Conservation (phyloP, 1,140 invertebrate species). For the Drosophila subpulchrella region DNA sequence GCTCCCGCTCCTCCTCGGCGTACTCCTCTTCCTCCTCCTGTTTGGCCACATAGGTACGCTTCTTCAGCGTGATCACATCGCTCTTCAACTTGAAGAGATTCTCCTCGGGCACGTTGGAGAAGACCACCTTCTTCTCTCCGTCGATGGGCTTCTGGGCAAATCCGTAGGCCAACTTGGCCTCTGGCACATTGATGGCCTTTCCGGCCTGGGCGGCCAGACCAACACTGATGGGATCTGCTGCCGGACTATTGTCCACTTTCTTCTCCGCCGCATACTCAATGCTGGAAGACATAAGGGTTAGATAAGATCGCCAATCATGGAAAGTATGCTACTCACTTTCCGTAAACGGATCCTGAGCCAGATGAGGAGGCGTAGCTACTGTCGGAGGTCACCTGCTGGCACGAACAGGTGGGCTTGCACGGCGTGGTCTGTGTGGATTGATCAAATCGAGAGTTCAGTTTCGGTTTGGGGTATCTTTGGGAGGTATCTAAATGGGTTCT, state of each 20-base stretch:
- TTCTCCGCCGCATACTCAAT: constrained; percentile 55
- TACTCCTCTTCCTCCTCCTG: constrained; percentile 70
- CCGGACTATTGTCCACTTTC: constrained; percentile 49
- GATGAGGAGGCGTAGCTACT: constrained; percentile 55
- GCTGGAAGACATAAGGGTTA: constrained; percentile 9
- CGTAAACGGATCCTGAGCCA: constrained; percentile 44
- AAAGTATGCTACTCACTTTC: constrained; percentile 40
- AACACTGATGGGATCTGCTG: constrained; percentile 85
- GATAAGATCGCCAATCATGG: background rate
- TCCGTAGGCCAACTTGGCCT: constrained; percentile 84
- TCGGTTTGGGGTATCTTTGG: constrained; percentile 29
- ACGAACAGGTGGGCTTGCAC: constrained; percentile 69
- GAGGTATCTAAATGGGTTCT: constrained; percentile 52
- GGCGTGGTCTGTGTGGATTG: constrained; percentile 66
- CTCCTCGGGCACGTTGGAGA: constrained; percentile 84
- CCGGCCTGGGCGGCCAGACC: constrained; percentile 80
- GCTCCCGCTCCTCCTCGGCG: constrained; percentile 54
- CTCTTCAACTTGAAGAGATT: constrained; percentile 84
- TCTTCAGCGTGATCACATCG: constrained; percentile 84
- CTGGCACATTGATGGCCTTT: constrained; percentile 76
- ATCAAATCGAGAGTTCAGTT: constrained; percentile 45
- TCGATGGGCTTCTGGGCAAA: constrained; percentile 82
- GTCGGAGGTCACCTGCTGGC: constrained; percentile 46
- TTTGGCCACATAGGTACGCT: constrained; percentile 51
- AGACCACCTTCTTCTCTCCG: constrained; percentile 53